Percentiles rank a stretch among this genome's conserved stretches.
Evolutionary conservation across 1,140 invertebrate species (phyloP).

Genomic region (Listronotus bonariensis): DNA sequence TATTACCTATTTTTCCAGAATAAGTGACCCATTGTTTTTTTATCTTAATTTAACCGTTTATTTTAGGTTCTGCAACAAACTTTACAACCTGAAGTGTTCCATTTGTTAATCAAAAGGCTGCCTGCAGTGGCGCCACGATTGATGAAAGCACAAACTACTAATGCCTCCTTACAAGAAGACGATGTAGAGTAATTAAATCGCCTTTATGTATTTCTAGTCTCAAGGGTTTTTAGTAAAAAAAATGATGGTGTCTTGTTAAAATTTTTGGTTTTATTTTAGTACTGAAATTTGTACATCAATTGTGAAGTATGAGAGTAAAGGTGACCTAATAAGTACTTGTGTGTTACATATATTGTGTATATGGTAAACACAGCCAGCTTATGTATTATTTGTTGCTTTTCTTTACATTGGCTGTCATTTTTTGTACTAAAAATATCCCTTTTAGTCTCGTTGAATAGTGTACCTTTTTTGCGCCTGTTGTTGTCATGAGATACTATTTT

Average conservation of each 20-base stretch:
- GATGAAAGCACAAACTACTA: slow-evolving; percentile 44
- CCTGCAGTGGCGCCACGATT: slow-evolving; percentile 62
- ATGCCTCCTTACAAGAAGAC: slow-evolving; percentile 50
- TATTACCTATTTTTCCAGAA: too few relatives aligned
- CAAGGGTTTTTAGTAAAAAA: slow-evolving; percentile 34
- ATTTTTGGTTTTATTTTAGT: slow-evolving; percentile 1
- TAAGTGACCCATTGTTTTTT: too few relatives aligned
- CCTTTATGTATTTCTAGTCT: slow-evolving; percentile 30
- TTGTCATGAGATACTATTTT: slow-evolving; percentile 9
- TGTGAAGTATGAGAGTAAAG: slow-evolving; percentile 1
- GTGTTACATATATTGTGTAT: slow-evolving; percentile 20
- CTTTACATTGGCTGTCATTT: not conserved
- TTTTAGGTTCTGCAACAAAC: slow-evolving; percentile 69
- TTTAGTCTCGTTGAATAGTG: slow-evolving; percentile 9
- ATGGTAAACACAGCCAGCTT: not conserved
- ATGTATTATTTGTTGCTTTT: not conserved
- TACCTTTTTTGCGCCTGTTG: slow-evolving; percentile 4
- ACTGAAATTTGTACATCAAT: slow-evolving; percentile 2
- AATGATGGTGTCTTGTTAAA: not conserved
- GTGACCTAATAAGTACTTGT: not conserved
- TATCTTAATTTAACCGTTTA: not conserved
- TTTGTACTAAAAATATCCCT: not conserved
- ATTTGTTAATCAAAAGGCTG: slow-evolving; percentile 81
- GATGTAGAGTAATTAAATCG: slow-evolving; percentile 52
- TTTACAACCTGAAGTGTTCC: slow-evolving; percentile 89